These are phyloP conservation scores for Octomys mimax DNA, from an alignment of 2,797 vertebrate species.

Conservation along the genomic window DNA sequence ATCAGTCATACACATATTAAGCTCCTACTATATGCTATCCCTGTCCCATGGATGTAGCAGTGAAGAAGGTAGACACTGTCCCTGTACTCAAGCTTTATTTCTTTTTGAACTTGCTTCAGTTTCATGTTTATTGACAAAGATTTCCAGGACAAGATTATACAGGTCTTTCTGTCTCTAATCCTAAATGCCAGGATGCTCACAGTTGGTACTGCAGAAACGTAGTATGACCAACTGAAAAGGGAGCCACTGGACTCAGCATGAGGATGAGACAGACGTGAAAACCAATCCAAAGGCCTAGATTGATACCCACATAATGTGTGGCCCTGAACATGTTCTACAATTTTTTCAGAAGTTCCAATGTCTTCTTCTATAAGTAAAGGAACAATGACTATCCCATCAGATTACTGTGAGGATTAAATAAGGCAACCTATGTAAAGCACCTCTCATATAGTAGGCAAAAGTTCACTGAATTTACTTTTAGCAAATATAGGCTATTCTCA, in stretches of 20 bases:
- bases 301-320: no score
- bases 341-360: not conserved
- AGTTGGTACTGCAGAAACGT: not conserved
- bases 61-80: not conserved
- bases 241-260: not conserved
- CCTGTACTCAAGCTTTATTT: constrained; percentile 11
- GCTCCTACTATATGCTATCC: not conserved
- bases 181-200: not conserved
- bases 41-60: not conserved
- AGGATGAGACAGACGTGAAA: not conserved
- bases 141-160: not conserved
- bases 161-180: constrained; percentile 21
- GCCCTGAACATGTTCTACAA: not conserved
- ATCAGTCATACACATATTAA: not conserved
- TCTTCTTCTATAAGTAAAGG: not conserved
- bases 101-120: constrained; percentile 18
- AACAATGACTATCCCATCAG: not conserved
- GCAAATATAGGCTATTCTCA: not conserved
- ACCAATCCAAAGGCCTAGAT: not conserved
- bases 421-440: not conserved
- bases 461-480: not conserved
- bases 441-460: not conserved
- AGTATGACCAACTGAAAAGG: not conserved
- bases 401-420: not conserved
- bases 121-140: not conserved